Percentiles rank a stretch among this genome's conserved stretches.
phyloP scores from a whole-genome alignment of 2,888 invertebrate species.

The Clitarchus hookeri region DNA sequence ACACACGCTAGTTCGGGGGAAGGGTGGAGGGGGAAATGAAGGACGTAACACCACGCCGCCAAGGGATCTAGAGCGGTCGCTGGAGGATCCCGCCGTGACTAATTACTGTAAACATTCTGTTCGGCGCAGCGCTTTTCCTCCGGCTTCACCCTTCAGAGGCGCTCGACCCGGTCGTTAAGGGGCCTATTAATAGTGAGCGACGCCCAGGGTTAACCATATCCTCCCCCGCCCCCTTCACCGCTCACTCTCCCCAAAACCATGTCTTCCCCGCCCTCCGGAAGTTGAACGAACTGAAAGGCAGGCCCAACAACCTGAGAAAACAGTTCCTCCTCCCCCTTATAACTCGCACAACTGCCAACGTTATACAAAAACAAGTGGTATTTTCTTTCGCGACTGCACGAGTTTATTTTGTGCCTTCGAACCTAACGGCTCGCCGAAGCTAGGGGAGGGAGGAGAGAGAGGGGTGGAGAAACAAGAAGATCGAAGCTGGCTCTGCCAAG shows the following conservation, averaged over 20 bases:
- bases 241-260: not conserved
- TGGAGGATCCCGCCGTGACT: conserved; percentile 10
- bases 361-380: not conserved
- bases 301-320: not conserved
- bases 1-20: too few relatives aligned
- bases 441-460: too few relatives aligned
- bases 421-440: too few relatives aligned
- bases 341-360: not conserved
- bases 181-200: not conserved
- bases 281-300: not conserved
- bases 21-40: too few relatives aligned
- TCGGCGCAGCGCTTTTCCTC: not conserved
- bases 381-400: not conserved
- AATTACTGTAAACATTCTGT: conserved; percentile 21
- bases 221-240: not conserved
- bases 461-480: too few relatives aligned
- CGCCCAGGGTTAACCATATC: conserved; percentile 10
- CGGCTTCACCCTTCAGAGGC: not conserved
- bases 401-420: too few relatives aligned
- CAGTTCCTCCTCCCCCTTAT: not conserved
- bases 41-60: not conserved
- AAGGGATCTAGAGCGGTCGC: not conserved
- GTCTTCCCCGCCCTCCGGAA: not conserved
- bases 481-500: too few relatives aligned
- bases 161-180: not conserved